Conservation (phyloP, 1,140 invertebrate species). For the Bactericera cockerelli region DNA sequence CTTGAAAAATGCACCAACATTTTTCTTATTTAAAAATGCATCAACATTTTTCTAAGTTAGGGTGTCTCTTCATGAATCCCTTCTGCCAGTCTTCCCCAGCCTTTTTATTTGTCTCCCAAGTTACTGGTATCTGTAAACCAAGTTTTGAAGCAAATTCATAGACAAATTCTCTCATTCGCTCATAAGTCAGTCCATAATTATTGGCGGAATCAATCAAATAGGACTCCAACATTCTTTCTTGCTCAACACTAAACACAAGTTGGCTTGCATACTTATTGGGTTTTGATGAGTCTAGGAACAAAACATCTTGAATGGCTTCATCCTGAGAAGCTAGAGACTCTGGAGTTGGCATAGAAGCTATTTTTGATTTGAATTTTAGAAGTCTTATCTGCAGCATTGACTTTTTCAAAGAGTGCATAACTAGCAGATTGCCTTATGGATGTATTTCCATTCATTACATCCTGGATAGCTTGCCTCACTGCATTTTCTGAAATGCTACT, state of each 20-base stretch:
- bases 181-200: slow-evolving; percentile 10
- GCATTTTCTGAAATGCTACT: background rate
- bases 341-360: background rate
- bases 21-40: slow-evolving; percentile 18
- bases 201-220: slow-evolving; percentile 10
- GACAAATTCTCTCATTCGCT: background rate
- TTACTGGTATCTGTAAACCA: background rate
- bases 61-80: slow-evolving; percentile 5
- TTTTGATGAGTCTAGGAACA: background rate
- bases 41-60: slow-evolving; percentile 18
- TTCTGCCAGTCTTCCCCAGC: background rate
- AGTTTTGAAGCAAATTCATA: slow-evolving; percentile 1
- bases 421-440: background rate
- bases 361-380: background rate
- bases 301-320: background rate
- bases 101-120: background rate
- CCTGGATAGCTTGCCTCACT: background rate
- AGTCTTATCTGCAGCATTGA: background rate
- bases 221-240: background rate
- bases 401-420: background rate
- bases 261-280: slow-evolving; percentile 7
- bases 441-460: background rate
- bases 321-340: background rate
- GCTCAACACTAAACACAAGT: slow-evolving; percentile 10
- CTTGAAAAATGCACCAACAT: slow-evolving; percentile 23